Percentiles rank a stretch among this genome's conserved stretches.
Evolutionary conservation across 2,113 vertebrate species (phyloP).

Genomic region (Bettongia penicillata): DNA sequence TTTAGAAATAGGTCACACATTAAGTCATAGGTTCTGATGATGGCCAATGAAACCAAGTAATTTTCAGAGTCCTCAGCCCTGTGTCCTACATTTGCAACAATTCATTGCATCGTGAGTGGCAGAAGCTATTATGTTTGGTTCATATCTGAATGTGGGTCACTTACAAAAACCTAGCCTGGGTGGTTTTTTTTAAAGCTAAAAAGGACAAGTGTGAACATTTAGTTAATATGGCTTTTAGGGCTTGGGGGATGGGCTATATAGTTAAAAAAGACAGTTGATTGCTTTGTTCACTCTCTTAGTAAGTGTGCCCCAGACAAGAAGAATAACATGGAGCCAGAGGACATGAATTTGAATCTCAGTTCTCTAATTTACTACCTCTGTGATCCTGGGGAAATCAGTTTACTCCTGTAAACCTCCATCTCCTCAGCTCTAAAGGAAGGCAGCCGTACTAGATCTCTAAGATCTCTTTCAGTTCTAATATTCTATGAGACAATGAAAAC

Average conservation of each 20-base stretch:
- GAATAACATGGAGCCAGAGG: background rate
- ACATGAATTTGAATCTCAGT: background rate
- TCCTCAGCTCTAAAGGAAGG: background rate
- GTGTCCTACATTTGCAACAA: slow-evolving; percentile 89
- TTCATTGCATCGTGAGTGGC: slow-evolving; percentile 85
- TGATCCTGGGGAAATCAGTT: background rate
- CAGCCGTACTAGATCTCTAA: background rate
- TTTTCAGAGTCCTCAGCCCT: slow-evolving; percentile 87
- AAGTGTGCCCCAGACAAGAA: background rate
- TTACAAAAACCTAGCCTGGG: slow-evolving; percentile 82
- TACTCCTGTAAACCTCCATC: background rate
- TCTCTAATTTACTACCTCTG: background rate
- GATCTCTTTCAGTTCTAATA: background rate
- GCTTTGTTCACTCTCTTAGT: background rate
- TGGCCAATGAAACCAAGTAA: slow-evolving; percentile 85
- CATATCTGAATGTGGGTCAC: slow-evolving; percentile 88
- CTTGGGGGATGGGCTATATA: background rate
- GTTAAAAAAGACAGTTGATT: background rate
- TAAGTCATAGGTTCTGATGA: slow-evolving; percentile 86
- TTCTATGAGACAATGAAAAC: background rate
- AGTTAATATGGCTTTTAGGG: slow-evolving; percentile 54
- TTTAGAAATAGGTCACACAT: slow-evolving; percentile 87
- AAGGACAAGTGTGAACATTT: slow-evolving; percentile 77
- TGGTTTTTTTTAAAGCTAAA: slow-evolving; percentile 73
- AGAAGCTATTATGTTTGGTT: slow-evolving; percentile 88